Evolutionary conservation across 2,888 invertebrate genomes (phyloP), one percentile per base, ranked within the genome.

Genomic region (Leptothorax acervorum): DNA sequence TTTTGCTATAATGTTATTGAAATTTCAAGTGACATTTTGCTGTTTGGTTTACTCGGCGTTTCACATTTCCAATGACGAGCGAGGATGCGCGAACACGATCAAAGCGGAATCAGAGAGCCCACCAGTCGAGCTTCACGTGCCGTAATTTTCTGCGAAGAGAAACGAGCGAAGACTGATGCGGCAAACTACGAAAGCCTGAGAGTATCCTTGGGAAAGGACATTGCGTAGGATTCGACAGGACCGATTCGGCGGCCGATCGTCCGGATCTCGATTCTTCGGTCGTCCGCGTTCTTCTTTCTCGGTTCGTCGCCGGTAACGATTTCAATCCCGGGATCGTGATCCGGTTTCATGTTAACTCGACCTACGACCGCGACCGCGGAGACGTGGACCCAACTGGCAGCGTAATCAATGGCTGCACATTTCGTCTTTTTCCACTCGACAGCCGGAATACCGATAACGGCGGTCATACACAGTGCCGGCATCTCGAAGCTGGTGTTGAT

Each of bases 381-480:
- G 65, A 82, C 75, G 73, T 55, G 75, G 60, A 45, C 42, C 51
- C 81, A 68, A 45, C 66, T 82, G 82, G 66, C 84, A 51, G 31
- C n/a, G 51, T 88, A 86, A 90, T 90, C 88, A 89, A 89, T 89
- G 83, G 55, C 76, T 78, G 79, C 86, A 23, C 23, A 81, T 87
- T 88, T 86, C 83, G 89, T 88, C 89, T 87, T 86, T 84, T 48
- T 53, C 63, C 48, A 76, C 23, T 23, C 73, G 81, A 76, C 76
- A 82, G 31, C 48, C 55, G 51, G 75, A 83, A 87, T 71, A 85
- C 81, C 85, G 48, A 71, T 76, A 83, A 73, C 70, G 28, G 45
- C 11, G 53, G 6, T 42, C 62, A 57, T 74, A 74, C 82, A 66
- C 48, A 55, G 55, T 75, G 35, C 70, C 53, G 18, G n/a, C n/a